Evolutionary conservation across 2,888 invertebrate species (phyloP).

Genomic region (Pyralis farinalis): DNA sequence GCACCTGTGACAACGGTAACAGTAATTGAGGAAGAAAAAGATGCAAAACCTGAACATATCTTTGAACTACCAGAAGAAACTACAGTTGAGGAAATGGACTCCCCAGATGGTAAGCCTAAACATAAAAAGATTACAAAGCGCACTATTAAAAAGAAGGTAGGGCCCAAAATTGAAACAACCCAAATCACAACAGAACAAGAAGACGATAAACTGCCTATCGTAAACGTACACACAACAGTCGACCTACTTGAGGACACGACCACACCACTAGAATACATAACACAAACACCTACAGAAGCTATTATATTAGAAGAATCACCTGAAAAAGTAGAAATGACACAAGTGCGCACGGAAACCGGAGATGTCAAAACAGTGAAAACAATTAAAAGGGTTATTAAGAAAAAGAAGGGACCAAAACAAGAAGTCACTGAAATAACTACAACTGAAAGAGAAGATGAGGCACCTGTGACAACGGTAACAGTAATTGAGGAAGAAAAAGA

Average conservation of each 20-base stretch:
- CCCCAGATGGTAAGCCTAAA: constrained; percentile 21
- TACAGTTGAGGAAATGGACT: constrained; percentile 16
- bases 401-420: constrained; percentile 21
- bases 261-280: too few relatives aligned
- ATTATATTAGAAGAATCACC: constrained; percentile 7
- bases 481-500: constrained; percentile 18
- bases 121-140: constrained; percentile 28
- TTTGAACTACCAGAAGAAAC: constrained; percentile 16
- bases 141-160: constrained; percentile 51
- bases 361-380: constrained; percentile 19
- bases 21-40: constrained; percentile 17
- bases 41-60: constrained; percentile 24
- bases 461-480: constrained; percentile 7
- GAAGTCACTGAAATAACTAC: constrained; percentile 21
- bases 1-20: constrained; percentile 20
- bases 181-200: constrained; percentile 51
- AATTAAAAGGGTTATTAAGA: constrained; percentile 30
- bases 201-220: constrained; percentile 57
- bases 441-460: constrained; percentile 23
- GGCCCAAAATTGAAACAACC: constrained; percentile 34
- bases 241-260: too few relatives aligned
- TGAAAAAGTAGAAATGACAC: constrained; percentile 31
- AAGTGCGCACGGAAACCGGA: constrained; percentile 28
- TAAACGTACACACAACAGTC: constrained; percentile 47
- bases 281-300: too few relatives aligned